These are phyloP conservation scores for Chironex yamaguchii DNA, from an alignment of 30 jellyfish, hydroid and myxozoan species.

Conservation along the genomic window DNA sequence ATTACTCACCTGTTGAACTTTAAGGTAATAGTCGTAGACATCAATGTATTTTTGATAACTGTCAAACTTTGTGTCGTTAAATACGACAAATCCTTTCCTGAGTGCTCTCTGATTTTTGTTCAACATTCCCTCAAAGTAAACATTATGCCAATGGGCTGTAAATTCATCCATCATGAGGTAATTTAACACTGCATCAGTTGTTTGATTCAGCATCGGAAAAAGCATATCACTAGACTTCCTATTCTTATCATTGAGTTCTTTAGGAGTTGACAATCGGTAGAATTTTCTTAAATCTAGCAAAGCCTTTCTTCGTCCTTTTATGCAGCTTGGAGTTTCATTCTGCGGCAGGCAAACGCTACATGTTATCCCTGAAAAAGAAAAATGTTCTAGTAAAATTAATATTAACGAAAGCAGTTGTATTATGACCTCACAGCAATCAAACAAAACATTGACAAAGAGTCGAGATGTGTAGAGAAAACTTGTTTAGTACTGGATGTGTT, in stretches of 20 bases:
- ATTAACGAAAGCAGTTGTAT: too few relatives aligned
- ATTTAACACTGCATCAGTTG: constrained; percentile 32
- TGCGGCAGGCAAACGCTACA: constrained; percentile 73
- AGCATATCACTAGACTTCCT: constrained; percentile 32
- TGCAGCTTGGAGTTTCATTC: constrained; percentile 35
- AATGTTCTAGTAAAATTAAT: too few relatives aligned
- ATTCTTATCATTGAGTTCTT: constrained; percentile 33
- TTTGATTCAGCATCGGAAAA: constrained; percentile 78
- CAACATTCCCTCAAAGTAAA: constrained; percentile 79
- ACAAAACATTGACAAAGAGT: too few relatives aligned
- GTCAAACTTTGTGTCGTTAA: constrained; percentile 11
- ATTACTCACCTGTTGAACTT: constrained; percentile 51
- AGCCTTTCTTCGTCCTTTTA: constrained; percentile 33
- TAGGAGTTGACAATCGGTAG: constrained; percentile 74
- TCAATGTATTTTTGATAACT: constrained; percentile 64
- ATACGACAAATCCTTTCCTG: constrained; percentile 7
- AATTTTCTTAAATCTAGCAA: constrained; percentile 23
- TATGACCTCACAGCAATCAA: too few relatives aligned
- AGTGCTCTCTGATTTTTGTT: constrained; percentile 62
- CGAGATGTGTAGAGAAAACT: too few relatives aligned
- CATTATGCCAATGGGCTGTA: constrained; percentile 89
- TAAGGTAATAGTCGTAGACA: constrained; percentile 40
- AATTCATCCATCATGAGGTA: constrained; percentile 80
- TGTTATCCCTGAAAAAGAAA: constrained; percentile 27
- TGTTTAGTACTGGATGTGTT: too few relatives aligned